Evolutionary conservation across 37 sponge, comb jelly and placozoan genomes (phyloP).

Genomic region (Halichondria panicea): DNA sequence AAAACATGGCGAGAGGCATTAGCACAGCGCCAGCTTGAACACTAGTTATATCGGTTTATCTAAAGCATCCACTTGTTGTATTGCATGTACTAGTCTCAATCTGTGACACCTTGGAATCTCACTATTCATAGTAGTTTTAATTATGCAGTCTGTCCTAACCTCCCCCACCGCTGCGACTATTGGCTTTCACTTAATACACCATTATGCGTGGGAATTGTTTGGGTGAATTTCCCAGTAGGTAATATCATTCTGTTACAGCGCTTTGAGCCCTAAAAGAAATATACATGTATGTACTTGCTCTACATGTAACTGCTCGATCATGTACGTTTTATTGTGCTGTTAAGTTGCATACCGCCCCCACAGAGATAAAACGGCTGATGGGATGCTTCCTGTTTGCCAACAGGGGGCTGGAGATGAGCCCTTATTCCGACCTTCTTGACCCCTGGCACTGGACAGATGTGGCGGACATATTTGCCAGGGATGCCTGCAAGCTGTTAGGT

Average conservation of each 20-base stretch:
- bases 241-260: no score
- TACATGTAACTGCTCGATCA: neutral
- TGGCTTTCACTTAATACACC: no score
- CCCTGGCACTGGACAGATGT: slow-evolving; percentile 84
- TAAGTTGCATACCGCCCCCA: neutral
- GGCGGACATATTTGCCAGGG: slow-evolving; percentile 74
- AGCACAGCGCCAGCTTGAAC: no score
- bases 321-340: neutral
- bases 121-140: neutral
- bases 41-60: no score
- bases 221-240: no score
- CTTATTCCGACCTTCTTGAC: slow-evolving; percentile 77
- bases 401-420: slow-evolving; percentile 65
- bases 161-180: no score
- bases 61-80: no score
- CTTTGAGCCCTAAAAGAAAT: no score
- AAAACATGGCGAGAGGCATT: no score
- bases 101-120: neutral
- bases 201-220: no score
- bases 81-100: no score
- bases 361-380: slow-evolving; percentile 87
- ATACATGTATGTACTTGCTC: neutral
- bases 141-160: neutral
- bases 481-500: slow-evolving; percentile 78
- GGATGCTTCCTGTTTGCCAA: slow-evolving; percentile 70